Evolutionary conservation across 2,888 invertebrate genomes (phyloP), one percentile per base, ranked within the genome.

Genomic region (Drosophila putrida): DNA sequence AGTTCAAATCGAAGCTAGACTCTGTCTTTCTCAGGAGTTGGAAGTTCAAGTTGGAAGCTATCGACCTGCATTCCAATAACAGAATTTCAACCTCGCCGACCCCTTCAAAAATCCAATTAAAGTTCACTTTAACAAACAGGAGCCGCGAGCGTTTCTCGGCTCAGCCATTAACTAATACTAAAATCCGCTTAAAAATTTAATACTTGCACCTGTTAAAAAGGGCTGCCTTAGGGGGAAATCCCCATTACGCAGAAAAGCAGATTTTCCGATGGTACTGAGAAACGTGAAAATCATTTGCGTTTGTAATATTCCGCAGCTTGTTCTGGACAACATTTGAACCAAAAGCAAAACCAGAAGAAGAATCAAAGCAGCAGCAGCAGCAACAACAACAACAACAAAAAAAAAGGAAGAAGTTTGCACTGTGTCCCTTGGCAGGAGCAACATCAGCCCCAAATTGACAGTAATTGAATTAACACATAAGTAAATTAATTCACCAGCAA

Each of bases 111-210:
- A 83, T 83, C 88, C 88, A 83, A 86, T 83, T 88, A 83, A 80
- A 86, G 74, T 75, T 58, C 39, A 60, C 47, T 71, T 75, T 51
- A 62, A 68, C 28, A 35, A 58, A 27, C 13, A 2, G 5, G 39
- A 27, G 59, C 44, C 39, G 60, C 62, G 60, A 27, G 41, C 39
- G 38, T 57, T 62, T 36, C 44, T 38, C 41, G 55, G 64, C 86
- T 71, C 20, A 86, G 71, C 89, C 87, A 83, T 88, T 88, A 86
- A 83, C 87, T 86, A 87, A 83, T 78, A 50, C 84, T 43, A 20
- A 83, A 88, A 83, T 81, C 89, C 72, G 87, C 81, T 88, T 88
- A 88, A 78, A 78, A 70, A 66, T 75, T 80, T 65, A 88, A 87
- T 78, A 53, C 75, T 80, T 81, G 68, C 87, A 81, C 89, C 89